Conservation (phyloP, 2,797 vertebrate species). For the Argya squamiceps region DNA sequence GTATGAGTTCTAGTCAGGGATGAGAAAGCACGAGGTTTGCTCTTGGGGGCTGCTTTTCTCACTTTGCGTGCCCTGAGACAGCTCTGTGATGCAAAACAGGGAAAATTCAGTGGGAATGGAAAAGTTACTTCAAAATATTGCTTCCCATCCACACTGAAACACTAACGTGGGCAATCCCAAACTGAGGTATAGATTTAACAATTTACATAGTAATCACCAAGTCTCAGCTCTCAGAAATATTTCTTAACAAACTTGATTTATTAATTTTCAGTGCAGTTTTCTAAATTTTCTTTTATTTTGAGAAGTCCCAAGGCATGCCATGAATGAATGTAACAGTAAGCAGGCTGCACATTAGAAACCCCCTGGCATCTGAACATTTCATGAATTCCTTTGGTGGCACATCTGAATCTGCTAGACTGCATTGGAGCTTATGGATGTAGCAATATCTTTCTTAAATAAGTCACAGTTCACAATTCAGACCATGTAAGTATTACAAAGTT, state of each 20-base stretch:
- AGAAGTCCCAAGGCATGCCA: neutral
- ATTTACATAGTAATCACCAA: neutral
- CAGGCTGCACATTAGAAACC: neutral
- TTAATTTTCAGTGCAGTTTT: neutral
- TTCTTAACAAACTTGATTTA: neutral
- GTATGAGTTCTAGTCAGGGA: neutral
- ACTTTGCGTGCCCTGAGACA: accelerated
- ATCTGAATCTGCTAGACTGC: neutral
- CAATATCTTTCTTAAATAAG: neutral
- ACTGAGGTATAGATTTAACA: neutral
- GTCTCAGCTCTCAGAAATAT: neutral
- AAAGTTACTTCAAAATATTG: neutral
- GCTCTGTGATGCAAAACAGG: accelerated
- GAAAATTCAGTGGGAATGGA: neutral
- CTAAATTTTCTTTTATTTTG: neutral
- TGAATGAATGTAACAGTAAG: neutral
- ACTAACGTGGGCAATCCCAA: accelerated
- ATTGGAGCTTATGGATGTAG: accelerated
- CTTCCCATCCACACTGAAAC: neutral
- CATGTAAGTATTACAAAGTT: accelerated
- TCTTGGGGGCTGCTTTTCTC: neutral
- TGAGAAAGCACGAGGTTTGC: neutral
- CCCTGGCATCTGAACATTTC: neutral
- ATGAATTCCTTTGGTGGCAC: accelerated
- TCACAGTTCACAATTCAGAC: neutral